Percentiles rank a stretch among this genome's conserved stretches.
Conservation (phyloP, 2,797 vertebrate species). For the Hylomyscus alleni region DNA sequence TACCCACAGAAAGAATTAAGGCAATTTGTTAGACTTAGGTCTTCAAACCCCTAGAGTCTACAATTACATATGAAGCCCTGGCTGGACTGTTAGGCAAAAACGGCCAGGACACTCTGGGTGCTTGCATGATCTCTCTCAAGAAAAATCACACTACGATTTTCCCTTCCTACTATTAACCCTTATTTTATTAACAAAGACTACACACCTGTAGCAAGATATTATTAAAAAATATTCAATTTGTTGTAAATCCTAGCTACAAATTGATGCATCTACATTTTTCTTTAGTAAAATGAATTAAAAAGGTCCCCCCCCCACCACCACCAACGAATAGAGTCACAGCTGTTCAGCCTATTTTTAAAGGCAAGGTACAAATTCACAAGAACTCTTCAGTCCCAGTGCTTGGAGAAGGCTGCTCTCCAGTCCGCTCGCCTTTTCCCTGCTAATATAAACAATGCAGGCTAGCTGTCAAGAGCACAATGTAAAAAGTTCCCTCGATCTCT, state of each 20-base stretch:
- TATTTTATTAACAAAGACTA: conserved; percentile 37
- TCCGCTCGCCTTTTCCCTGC: conserved; percentile 12
- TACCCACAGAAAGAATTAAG: conserved; percentile 7
- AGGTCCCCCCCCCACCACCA: not conserved
- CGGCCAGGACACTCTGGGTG: not conserved
- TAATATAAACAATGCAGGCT: conserved; percentile 67
- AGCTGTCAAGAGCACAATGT: conserved; percentile 48
- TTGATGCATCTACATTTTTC: conserved; percentile 10
- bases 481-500: conserved; percentile 50
- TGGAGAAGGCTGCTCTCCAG: conserved; percentile 65
- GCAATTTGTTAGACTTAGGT: not conserved
- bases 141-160: not conserved
- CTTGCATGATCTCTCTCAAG: conserved; percentile 6
- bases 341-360: conserved; percentile 60
- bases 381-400: conserved; percentile 36
- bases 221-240: conserved; percentile 16
- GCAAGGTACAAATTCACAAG: conserved; percentile 23
- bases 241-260: conserved; percentile 57
- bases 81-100: conserved; percentile 7
- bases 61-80: conserved; percentile 28
- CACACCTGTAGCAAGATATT: not conserved
- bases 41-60: conserved; percentile 45
- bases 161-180: not conserved
- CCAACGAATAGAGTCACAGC: not conserved
- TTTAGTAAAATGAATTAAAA: conserved; percentile 60